Percentiles rank a stretch among this genome's conserved stretches.
These are phyloP conservation scores for Adela reaumurella DNA, from an alignment of 2,888 invertebrate genomes.

Conservation along the genomic window DNA sequence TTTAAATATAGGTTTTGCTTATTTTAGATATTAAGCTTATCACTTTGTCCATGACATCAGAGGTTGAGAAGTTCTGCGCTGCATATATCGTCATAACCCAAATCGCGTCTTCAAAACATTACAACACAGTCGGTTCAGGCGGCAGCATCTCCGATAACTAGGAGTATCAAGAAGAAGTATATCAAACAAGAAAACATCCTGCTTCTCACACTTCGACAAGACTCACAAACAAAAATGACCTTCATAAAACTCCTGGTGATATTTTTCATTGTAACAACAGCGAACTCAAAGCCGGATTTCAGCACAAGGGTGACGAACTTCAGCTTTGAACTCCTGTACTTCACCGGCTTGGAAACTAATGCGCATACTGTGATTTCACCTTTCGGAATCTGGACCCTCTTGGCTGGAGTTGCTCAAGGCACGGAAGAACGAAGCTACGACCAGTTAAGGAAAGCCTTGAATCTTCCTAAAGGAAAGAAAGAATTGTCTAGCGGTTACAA, in stretches of 20 bases:
- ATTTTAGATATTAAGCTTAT: no score
- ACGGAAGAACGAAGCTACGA: conserved; percentile 31
- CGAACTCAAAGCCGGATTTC: conserved; percentile 31
- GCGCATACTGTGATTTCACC: conserved; percentile 47
- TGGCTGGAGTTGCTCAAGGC: conserved; percentile 41
- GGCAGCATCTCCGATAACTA: no score
- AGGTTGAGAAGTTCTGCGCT: no score
- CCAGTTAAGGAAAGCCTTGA: conserved; percentile 30
- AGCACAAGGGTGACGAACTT: conserved; percentile 39
- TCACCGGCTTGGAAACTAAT: conserved; percentile 30
- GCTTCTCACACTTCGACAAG: conserved; percentile 1
- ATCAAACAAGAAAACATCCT: no score
- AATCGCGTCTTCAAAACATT: no score
- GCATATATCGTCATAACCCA: no score
- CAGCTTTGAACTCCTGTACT: conserved; percentile 38
- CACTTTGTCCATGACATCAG: no score
- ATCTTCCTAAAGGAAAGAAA: conserved; percentile 24
- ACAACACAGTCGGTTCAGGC: no score
- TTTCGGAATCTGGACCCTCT: conserved; percentile 47
- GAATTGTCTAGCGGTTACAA: conserved; percentile 28
- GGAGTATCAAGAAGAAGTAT: no score
- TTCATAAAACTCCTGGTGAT: conserved; percentile 26
- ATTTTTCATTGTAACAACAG: conserved; percentile 20
- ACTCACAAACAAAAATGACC: conserved; percentile 8
- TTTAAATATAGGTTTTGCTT: no score